Evolutionary conservation across 2,113 vertebrate species (phyloP), one percentile per base, ranked within the genome.

Genomic region (Corydoras sp.): DNA sequence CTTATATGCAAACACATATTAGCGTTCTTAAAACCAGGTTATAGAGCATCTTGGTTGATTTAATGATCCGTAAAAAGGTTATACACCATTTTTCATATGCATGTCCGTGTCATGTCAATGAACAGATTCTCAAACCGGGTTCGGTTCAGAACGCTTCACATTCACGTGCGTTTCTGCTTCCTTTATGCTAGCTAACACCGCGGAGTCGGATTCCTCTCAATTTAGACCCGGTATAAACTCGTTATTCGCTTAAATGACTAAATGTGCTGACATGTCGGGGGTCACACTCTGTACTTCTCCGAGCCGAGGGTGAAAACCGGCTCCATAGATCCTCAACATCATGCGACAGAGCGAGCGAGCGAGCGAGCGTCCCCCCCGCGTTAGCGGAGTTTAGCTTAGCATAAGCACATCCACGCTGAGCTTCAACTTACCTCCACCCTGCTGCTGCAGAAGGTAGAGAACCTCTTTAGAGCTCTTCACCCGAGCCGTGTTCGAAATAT

Each of bases 361-460:
- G 10, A 51, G 49, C 58, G 18, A 24, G 18, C 18, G 10, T 43
- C 18, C 49, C 51, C 2, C 14, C 61, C 5, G 53, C 32, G 10
- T 6, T 61, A 58, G 58, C 24, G 10, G 32, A 62, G 66, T 73
- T 62, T 24, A 75, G 77, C 77, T 70, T 76, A 79, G 77, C 74
- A 62, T 72, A 56, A 56, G 12, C 12, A 24, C 18, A 15, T 55
- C 54, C n/a, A 10, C 8, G 10, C 35, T 10, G 30, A 60, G 73
- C 69, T 76, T 24, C 18, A 76, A 70, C 74, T 73, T 73, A 79
- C 77, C 72, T 68, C 56, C 48, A 71, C 54, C 71, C 68, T 31
- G 50, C 6, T 64, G 9, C 68, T 48, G 50, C 6, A 68, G 9
- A 65, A 69, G 48, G 72, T 15, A 55, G 64, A 49, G 18, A 29